Conservation (phyloP, 2,797 vertebrate species). For the Chrysocyon brachyurus region DNA sequence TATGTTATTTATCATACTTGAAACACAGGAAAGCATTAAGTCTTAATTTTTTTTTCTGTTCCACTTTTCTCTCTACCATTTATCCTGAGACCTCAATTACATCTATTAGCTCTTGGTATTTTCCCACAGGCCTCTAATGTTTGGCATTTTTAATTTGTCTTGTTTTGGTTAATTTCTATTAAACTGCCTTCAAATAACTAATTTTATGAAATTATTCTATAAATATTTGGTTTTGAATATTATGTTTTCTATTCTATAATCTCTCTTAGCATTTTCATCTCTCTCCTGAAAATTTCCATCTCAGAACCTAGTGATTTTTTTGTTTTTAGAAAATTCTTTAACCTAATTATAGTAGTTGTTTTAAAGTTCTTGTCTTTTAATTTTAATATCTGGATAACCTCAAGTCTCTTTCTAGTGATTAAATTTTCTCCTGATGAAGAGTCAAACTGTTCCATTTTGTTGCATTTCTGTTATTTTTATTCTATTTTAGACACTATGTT, state of each 20-base stretch:
- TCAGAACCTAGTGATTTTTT: background rate
- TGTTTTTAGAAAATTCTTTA: background rate
- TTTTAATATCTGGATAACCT: background rate
- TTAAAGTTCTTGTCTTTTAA: background rate
- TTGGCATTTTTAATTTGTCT: background rate
- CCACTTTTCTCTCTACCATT: background rate
- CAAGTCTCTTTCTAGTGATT: background rate
- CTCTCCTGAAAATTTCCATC: background rate
- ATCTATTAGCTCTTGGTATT: background rate
- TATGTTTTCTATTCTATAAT: background rate
- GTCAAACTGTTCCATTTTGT: background rate
- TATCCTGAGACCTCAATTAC: background rate
- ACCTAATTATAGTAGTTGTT: background rate
- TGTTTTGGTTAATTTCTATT: background rate
- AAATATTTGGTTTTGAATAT: background rate
- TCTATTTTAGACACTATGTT: background rate
- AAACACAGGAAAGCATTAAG: background rate
- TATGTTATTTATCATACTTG: background rate
- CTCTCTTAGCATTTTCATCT: background rate
- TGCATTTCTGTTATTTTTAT: background rate
- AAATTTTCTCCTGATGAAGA: background rate
- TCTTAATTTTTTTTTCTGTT: background rate
- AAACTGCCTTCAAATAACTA: background rate
- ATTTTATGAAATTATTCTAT: background rate
- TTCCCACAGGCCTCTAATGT: background rate